Percentiles rank a stretch among this genome's conserved stretches.
Conservation (phyloP, 2,113 vertebrate genomes). For the Brachypteracias leptosomus region DNA sequence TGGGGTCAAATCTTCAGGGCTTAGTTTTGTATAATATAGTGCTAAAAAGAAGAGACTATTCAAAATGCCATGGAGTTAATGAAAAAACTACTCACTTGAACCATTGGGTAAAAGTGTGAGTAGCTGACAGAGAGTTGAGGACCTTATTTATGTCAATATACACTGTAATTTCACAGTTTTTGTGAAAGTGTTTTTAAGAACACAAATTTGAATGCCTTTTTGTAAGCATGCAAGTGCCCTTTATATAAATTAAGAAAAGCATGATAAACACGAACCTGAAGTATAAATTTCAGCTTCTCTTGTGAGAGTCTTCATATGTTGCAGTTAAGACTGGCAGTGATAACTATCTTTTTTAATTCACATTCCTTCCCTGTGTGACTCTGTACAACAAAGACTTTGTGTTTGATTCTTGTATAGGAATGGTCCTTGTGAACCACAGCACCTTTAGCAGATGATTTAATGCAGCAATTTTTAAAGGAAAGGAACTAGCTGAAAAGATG, state of each 20-base stretch:
- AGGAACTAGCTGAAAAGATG: background rate
- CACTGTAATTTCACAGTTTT: background rate
- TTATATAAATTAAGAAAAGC: background rate
- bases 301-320: background rate
- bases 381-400: background rate
- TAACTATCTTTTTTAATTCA: background rate
- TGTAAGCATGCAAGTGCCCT: background rate
- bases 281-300: background rate
- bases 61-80: background rate
- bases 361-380: background rate
- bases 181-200: background rate
- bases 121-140: background rate
- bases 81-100: background rate
- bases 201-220: background rate
- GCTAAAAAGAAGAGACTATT: background rate
- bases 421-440: background rate
- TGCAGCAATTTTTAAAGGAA: background rate
- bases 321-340: background rate
- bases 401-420: background rate
- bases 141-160: background rate
- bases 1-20: background rate
- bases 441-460: background rate
- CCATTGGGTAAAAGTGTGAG: rapidly evolving
- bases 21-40: background rate
- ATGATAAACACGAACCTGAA: background rate